Evolutionary conservation across 2,797 vertebrate species (phyloP), one percentile per base, ranked within the genome.

Genomic region (Phalloptychus januarius): DNA sequence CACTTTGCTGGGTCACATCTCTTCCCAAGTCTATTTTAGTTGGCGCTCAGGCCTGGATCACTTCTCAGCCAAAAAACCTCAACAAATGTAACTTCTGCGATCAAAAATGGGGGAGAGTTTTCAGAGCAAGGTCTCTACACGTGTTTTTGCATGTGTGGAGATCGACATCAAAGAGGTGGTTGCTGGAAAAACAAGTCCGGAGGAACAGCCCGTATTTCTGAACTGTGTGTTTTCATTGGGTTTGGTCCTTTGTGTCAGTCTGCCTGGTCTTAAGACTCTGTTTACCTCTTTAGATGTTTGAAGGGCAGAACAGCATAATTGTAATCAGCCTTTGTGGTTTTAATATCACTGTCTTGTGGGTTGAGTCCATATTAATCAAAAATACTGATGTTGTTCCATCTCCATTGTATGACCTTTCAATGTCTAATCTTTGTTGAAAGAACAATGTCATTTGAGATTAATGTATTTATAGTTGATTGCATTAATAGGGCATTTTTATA

Each of bases 11-110:
- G 56, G 78, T 82, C 83, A 74, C 72, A 46, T 89, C 80, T 71
- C 56, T 73, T 75, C 61, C 70, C 75, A 77, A n/a, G 38, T 78
- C 80, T 63, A 79, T 5, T 81, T 85, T 56, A 77, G 85, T 88
- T 54, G 36, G 61, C 65, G 61, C 45, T 54, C 50, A n/a, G 18
- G 44, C n/a, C 7, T 33, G 11, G 42, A 56, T 76, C 52, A 56
- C 38, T 73, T 77, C 74, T 74, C 40, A 50, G 70, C 71, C 40
- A 52, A 65, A 74, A 45, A 79, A 71, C 10, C 48, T 79, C 71
- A 40, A 8, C 54, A 48, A 58, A 72, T 76, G 18, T 38, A 61
- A 54, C 13, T 77, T 79, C 4, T 56, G 40, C 72, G 44, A 38
- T n/a, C 18, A 73, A 71, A 85, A 63, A 20, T 20, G 13, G 0